phyloP scores from a whole-genome alignment of 2,113 vertebrate species.

The Erpornis zantholeuca region DNA sequence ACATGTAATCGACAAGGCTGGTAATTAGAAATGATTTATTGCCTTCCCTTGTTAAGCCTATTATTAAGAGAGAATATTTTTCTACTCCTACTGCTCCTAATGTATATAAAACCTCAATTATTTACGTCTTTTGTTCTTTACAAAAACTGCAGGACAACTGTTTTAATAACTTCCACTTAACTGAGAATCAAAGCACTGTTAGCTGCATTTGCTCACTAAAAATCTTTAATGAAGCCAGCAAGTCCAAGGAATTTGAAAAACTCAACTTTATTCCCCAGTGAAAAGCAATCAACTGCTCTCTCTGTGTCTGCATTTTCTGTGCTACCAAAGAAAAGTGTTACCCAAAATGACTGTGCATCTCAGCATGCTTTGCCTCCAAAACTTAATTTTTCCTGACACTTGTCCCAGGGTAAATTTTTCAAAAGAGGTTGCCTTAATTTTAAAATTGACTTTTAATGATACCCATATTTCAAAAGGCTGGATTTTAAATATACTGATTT shows the following conservation, averaged over 20 bases:
- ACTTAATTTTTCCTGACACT: neutral
- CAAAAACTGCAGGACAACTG: slow-evolving; percentile 11
- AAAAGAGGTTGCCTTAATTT: neutral
- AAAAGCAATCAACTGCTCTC: slow-evolving; percentile 31
- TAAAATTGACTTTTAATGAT: neutral
- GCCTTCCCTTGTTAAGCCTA: slow-evolving; percentile 28
- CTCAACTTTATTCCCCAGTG: slow-evolving; percentile 1
- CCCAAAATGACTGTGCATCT: neutral
- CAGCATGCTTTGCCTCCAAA: neutral
- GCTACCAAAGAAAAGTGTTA: neutral
- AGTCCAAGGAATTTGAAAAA: neutral
- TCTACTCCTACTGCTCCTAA: slow-evolving; percentile 1
- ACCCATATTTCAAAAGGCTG: neutral
- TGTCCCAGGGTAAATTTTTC: neutral
- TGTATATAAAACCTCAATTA: neutral
- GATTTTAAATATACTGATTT: neutral
- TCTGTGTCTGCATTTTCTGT: slow-evolving; percentile 5
- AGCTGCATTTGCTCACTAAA: neutral
- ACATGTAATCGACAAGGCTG: slow-evolving; percentile 6
- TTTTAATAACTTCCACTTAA: slow-evolving; percentile 14
- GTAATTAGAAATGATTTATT: slow-evolving; percentile 59
- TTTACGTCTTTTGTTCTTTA: neutral
- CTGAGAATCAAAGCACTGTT: neutral
- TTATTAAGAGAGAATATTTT: slow-evolving; percentile 45
- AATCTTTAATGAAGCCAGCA: neutral